Base-by-base conservation (phyloP, 2,888 invertebrate species). In the Leptopilina syphax region DNA sequence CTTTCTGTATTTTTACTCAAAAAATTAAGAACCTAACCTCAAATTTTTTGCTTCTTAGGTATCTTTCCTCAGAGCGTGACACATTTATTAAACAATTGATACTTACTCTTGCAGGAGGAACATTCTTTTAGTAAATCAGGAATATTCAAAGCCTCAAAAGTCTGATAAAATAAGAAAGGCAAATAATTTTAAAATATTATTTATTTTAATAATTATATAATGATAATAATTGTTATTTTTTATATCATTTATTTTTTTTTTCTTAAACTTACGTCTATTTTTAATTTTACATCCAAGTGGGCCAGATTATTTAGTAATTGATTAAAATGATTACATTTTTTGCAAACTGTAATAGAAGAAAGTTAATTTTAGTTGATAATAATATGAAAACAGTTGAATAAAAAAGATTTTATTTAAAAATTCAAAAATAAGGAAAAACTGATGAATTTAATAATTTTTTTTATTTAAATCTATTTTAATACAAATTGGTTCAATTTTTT, bases 41-140 rank as follows among this genome's bases (percentile, higher is more conserved):
- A n/a, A n/a, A n/a, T n/a, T n/a, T n/a, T n/a, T n/a, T n/a, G n/a
- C n/a, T n/a, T n/a, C n/a, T n/a, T n/a, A n/a, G n/a, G n/a, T n/a
- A n/a, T n/a, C n/a, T n/a, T n/a, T n/a, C n/a, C n/a, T n/a, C n/a
- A n/a, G n/a, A n/a, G n/a, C n/a, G n/a, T n/a, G n/a, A n/a, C n/a
- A n/a, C n/a, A n/a, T n/a, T 44, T 6, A 44, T 44, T 44, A 7
- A 44, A 44, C 44, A 44, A 44, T 44, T 18, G 4, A 60, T n/a
- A 60, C 24, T 63, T 63, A 63, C 63, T 24, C 8, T 63, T 94
- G 91, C 96, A 96, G 80, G 95, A 94, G 85, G 96, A 96, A 91
- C 98, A 97, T 86, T 96, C 95, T 87, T 96, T 96, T 82, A 98
- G 93, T 78, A 96, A 93, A 81, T 94, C 94, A 57, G 96, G 94